Percentiles rank a stretch among this genome's conserved stretches.
phyloP scores from a whole-genome alignment of 2,888 invertebrate genomes.

The Drepanosiphum platanoidis region DNA sequence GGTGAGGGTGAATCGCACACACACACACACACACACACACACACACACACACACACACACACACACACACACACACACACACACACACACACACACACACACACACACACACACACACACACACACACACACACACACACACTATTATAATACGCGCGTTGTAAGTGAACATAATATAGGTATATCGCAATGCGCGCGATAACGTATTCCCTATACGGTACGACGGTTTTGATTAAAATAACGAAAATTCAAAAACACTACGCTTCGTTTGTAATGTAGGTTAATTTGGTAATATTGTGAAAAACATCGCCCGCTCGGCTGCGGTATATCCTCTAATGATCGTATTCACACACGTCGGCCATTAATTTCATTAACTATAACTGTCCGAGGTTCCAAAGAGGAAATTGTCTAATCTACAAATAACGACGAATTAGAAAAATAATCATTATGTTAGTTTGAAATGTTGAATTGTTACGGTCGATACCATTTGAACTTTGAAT shows the following conservation, averaged over 20 bases:
- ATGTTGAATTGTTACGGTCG: background rate
- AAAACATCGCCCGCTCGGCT: background rate
- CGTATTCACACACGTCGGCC: background rate
- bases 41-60: too few species aligned
- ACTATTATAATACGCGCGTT: too few species aligned
- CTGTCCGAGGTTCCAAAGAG: background rate
- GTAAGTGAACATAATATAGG: background rate
- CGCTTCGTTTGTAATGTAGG: slow-evolving; percentile 48
- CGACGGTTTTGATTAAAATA: slow-evolving; percentile 21
- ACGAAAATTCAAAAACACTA: slow-evolving; percentile 24
- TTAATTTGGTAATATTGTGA: slow-evolving; percentile 37
- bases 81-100: too few species aligned
- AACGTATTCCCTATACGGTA: background rate
- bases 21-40: background rate
- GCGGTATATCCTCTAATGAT: background rate
- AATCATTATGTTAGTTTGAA: background rate
- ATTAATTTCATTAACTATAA: slow-evolving; percentile 3
- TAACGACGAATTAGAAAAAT: background rate
- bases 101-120: background rate
- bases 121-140: too few species aligned
- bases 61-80: too few species aligned
- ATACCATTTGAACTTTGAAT: too few species aligned
- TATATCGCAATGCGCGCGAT: background rate
- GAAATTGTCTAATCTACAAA: background rate
- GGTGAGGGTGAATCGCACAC: background rate